Percentiles rank a stretch among this genome's conserved stretches.
These are phyloP conservation scores for Sceloporus tristichus DNA, from an alignment of 2,113 vertebrate species.

Conservation along the genomic window DNA sequence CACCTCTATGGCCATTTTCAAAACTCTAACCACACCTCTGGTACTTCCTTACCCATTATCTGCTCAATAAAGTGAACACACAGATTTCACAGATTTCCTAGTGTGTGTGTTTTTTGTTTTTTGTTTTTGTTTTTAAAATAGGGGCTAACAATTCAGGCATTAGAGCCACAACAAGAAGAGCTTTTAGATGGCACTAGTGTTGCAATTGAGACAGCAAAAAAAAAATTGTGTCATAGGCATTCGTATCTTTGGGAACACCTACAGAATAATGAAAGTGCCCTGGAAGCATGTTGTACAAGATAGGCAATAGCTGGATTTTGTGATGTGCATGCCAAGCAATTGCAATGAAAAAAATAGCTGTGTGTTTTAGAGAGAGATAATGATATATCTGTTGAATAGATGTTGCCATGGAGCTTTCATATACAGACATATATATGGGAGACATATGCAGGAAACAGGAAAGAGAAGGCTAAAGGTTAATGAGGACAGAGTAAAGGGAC, in stretches of 20 bases:
- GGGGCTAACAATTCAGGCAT: background rate
- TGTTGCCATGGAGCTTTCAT: constrained; percentile 23
- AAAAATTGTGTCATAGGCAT: background rate
- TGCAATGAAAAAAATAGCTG: constrained; percentile 18
- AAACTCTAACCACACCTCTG: background rate
- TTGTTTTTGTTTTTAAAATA: background rate
- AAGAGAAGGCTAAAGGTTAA: constrained; percentile 59
- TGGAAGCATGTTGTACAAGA: background rate
- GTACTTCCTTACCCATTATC: background rate
- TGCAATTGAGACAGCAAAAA: background rate
- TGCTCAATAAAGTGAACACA: background rate
- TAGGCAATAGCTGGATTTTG: background rate
- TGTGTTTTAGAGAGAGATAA: background rate
- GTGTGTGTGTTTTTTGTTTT: too few species aligned
- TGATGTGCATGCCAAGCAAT: background rate
- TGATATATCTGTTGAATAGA: background rate
- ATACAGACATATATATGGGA: constrained; percentile 38
- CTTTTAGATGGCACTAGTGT: background rate
- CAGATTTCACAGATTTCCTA: background rate
- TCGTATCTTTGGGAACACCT: too few species aligned
- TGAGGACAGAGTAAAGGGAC: constrained; percentile 43
- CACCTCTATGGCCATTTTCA: background rate
- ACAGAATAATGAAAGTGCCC: background rate
- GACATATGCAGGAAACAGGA: constrained; percentile 46
- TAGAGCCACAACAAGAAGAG: background rate